These are phyloP conservation scores for Chamaetylas fuelleborni DNA, from an alignment of 2,113 vertebrate species.

Conservation along the genomic window DNA sequence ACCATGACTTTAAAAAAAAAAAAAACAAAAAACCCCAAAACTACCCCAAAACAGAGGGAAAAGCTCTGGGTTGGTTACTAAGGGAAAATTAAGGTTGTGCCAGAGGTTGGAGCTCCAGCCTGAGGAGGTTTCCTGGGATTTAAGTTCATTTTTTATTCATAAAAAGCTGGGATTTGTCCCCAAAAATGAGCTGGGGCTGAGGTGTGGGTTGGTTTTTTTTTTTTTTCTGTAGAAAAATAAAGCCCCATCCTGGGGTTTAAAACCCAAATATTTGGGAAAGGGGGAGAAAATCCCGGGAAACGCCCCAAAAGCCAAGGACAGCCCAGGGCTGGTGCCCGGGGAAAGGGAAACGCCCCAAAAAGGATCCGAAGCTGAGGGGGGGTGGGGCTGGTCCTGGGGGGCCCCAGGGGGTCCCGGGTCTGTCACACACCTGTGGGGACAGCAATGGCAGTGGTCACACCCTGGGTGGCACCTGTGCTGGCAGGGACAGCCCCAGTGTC, in stretches of 20 bases:
- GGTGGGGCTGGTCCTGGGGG: not conserved
- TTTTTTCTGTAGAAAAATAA: conserved; percentile 1
- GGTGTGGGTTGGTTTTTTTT: too few relatives aligned
- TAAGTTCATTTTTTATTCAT: too few relatives aligned
- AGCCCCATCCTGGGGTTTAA: not conserved
- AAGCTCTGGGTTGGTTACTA: not conserved
- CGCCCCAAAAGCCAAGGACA: not conserved
- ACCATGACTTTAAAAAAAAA: conserved; percentile 56
- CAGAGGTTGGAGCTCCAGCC: not conserved
- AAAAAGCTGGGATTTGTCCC: too few relatives aligned
- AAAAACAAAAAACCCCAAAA: not conserved
- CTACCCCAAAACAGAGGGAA: conserved; percentile 7
- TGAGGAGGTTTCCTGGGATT: not conserved
- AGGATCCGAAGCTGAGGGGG: not conserved
- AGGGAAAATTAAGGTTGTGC: not conserved
- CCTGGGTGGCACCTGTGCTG: not conserved
- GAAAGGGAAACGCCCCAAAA: not conserved
- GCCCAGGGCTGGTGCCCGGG: not conserved
- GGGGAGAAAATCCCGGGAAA: not conserved
- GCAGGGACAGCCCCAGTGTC: not conserved
- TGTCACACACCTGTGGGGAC: not conserved
- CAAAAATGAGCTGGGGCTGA: too few relatives aligned
- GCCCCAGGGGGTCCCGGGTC: not conserved
- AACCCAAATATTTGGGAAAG: not conserved
- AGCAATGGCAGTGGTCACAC: not conserved